Evolutionary conservation across 2,888 invertebrate species (phyloP), one percentile per base, ranked within the genome.

Genomic region (Lasioglossum calceatum): DNA sequence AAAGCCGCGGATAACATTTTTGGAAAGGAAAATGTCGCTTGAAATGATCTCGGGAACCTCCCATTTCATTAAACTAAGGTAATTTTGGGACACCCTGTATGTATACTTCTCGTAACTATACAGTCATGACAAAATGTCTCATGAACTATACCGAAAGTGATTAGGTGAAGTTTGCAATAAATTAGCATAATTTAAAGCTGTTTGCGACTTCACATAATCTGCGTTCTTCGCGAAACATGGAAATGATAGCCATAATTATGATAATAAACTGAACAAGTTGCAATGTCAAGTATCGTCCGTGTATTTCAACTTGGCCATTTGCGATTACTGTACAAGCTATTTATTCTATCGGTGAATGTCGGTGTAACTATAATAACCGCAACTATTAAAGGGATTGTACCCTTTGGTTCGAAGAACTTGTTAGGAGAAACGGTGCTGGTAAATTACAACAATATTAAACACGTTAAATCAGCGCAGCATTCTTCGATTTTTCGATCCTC

Each of bases 401-500:
- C 96, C 1, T 93, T 93, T 8, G 89, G 92, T 10, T 92, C 92
- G 87, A 96, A 96, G 90, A 95, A 92, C 67, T 93, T 96, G 2
- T 88, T 93, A 42, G 95, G 95, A 7, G 96, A 96, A 90, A 95
- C 96, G 3, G 95, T 96, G 61, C 89, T 96, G 91, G 95, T 95
- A 91, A 93, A 91, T 81, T 7, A 16, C 27, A 27, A 71, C 16
- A 14, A 32, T 16, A 47, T 64, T 27, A 16, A 54, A 23, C 54
- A 23, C 54, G 54, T 54, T 7, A n/a, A n/a, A 54, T 54, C 23
- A 54, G 54, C 8, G 1, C 8, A 2, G 23, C 23, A 54, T 54
- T 54, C n/a, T 54, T 10, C 8, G 54, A 54, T n/a, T 23, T n/a
- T 3, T 10, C 54, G n/a, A 54, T n/a, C 10, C n/a, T n/a, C n/a